Conservation (phyloP, 2,888 invertebrate genomes). For the Conus canariensis region DNA sequence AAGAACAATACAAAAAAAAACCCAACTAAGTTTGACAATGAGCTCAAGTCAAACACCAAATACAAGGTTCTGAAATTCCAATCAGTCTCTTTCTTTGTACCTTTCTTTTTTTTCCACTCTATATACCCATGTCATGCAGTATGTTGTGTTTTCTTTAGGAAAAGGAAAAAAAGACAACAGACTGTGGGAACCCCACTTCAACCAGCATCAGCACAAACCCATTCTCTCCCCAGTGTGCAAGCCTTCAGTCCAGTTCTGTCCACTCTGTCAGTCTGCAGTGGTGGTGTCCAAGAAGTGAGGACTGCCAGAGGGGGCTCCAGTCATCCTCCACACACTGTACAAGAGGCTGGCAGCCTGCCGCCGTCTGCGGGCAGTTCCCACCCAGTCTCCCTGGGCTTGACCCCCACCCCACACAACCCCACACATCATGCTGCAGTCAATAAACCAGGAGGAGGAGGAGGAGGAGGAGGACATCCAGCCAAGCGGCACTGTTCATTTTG, state of each 20-base stretch:
- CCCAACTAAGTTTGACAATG: neutral
- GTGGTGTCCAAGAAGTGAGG: neutral
- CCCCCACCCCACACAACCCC: neutral
- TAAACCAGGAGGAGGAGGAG: neutral
- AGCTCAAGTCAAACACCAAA: neutral
- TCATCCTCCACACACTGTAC: neutral
- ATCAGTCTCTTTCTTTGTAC: neutral
- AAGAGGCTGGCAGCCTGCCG: neutral
- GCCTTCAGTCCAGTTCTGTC: neutral
- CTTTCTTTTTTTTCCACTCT: neutral
- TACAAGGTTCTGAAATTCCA: neutral
- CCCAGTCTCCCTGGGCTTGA: neutral
- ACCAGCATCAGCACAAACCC: neutral
- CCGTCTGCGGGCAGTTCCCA: neutral
- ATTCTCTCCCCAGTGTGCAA: neutral
- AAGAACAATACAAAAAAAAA: too few species aligned
- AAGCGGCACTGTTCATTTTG: conserved; percentile 61
- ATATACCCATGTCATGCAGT: too few species aligned
- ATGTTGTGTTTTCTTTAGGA: too few species aligned
- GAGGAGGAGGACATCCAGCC: neutral
- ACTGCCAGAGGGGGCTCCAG: neutral
- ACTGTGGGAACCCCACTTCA: neutral
- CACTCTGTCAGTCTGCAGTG: neutral
- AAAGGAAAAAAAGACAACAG: too few species aligned
- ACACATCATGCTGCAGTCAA: conserved; percentile 23